Conservation (phyloP, 2,888 invertebrate species). For the Coremacera marginata region DNA sequence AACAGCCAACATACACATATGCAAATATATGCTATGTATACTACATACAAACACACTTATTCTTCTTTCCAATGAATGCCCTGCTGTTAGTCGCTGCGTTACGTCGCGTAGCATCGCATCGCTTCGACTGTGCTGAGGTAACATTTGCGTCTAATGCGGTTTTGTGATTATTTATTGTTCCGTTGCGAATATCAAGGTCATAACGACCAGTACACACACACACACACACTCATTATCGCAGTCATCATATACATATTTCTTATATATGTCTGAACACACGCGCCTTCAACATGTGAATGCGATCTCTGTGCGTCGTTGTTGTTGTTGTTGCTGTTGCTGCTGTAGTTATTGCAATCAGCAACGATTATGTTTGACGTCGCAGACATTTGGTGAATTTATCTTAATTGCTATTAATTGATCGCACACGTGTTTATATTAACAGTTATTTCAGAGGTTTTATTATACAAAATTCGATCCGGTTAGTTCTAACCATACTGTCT, state of each 20-base stretch:
- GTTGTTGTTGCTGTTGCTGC: background rate
- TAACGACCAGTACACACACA: conserved; percentile 47
- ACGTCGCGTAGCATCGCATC: background rate
- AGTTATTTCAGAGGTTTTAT: no score
- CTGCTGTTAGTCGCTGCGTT: conserved; percentile 15
- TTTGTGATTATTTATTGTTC: conserved; percentile 56
- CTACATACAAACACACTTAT: background rate
- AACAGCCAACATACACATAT: no score
- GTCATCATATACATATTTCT: background rate
- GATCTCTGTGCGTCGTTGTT: background rate
- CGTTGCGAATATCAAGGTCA: conserved; percentile 66
- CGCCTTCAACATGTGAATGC: background rate
- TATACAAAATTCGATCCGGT: no score
- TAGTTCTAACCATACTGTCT: no score
- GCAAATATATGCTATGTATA: background rate
- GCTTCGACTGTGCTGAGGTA: conserved; percentile 21
- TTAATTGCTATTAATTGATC: background rate
- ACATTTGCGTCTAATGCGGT: conserved; percentile 1
- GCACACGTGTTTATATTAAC: no score
- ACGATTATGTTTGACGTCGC: background rate
- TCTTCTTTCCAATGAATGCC: conserved; percentile 5
- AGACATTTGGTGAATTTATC: background rate
- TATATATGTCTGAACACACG: background rate
- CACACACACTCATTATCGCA: background rate
- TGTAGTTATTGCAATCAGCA: background rate